phyloP scores from a whole-genome alignment of 2,888 invertebrate genomes.

The Drosophila ezoana region DNA sequence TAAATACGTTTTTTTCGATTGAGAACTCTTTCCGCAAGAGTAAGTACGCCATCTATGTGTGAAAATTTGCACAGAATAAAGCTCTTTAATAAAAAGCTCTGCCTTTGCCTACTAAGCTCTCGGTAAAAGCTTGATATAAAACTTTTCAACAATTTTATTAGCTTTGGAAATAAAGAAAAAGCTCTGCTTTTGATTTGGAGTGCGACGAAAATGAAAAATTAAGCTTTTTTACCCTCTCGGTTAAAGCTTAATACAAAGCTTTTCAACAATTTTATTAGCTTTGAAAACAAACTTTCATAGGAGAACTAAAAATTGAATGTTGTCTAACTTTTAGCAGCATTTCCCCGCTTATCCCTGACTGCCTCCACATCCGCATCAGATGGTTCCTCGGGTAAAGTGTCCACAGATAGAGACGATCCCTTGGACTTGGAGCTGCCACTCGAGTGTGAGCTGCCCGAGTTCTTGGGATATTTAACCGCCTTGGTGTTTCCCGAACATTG shows the following conservation, averaged over 20 bases:
- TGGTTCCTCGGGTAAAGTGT: conserved; percentile 72
- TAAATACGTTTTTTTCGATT: too few relatives aligned
- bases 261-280: conserved; percentile 20
- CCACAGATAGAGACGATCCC: conserved; percentile 69
- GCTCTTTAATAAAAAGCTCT: neutral
- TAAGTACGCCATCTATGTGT: conserved; percentile 16
- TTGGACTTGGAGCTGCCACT: conserved; percentile 68
- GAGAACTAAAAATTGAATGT: conserved; percentile 12
- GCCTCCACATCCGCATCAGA: conserved; percentile 47
- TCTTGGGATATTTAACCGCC: conserved; percentile 87
- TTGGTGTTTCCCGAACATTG: conserved; percentile 90
- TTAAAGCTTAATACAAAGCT: conserved; percentile 16
- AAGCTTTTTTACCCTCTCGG: too few relatives aligned
- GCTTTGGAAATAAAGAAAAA: too few relatives aligned
- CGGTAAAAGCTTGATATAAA: conserved; percentile 7
- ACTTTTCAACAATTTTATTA: conserved; percentile 25
- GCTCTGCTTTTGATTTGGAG: too few relatives aligned
- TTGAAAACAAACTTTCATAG: neutral
- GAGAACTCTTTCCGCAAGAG: neutral
- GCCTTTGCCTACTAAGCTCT: neutral
- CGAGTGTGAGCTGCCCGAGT: conserved; percentile 63
- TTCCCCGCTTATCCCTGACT: conserved; percentile 39
- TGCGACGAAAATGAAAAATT: too few relatives aligned
- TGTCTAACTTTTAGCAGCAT: conserved; percentile 49
- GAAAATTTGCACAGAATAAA: neutral